phyloP scores from a whole-genome alignment of 1,140 invertebrate species.

The Dryas iulia region DNA sequence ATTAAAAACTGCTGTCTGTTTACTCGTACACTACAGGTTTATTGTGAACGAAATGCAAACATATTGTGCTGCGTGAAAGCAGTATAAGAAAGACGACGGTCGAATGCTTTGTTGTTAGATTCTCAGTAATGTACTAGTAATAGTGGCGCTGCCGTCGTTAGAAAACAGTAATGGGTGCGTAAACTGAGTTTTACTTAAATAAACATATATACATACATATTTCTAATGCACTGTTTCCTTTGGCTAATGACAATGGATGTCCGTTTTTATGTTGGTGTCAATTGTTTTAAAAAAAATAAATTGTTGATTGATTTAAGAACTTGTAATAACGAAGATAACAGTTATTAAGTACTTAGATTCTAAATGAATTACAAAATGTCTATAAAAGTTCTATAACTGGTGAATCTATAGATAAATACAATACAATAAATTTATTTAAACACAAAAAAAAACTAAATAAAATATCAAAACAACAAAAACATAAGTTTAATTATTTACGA shows the following conservation, averaged over 20 bases:
- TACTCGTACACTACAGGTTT: conserved; percentile 7
- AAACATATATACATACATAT: conserved; percentile 5
- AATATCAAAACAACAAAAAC: neutral
- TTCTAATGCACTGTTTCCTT: conserved; percentile 6
- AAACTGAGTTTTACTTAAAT: conserved; percentile 26
- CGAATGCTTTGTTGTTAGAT: conserved; percentile 44
- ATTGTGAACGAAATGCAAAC: conserved; percentile 47
- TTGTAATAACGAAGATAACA: too few species aligned
- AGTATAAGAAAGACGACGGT: conserved; percentile 50
- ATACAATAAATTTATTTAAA: neutral
- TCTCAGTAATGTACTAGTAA: conserved; percentile 49
- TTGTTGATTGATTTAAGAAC: too few species aligned
- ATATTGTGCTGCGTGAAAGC: conserved; percentile 64
- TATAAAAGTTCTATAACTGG: too few species aligned
- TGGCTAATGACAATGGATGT: neutral
- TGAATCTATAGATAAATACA: too few species aligned
- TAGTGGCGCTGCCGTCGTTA: conserved; percentile 45
- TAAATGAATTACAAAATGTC: too few species aligned
- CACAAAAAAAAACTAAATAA: too few species aligned
- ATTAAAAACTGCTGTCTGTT: neutral
- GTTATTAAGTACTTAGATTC: too few species aligned
- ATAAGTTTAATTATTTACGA: neutral
- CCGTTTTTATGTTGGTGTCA: neutral
- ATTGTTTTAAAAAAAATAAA: too few species aligned
- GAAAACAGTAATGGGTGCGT: conserved; percentile 37